Conservation (phyloP, 2,888 invertebrate species). For the Hesperia comma region DNA sequence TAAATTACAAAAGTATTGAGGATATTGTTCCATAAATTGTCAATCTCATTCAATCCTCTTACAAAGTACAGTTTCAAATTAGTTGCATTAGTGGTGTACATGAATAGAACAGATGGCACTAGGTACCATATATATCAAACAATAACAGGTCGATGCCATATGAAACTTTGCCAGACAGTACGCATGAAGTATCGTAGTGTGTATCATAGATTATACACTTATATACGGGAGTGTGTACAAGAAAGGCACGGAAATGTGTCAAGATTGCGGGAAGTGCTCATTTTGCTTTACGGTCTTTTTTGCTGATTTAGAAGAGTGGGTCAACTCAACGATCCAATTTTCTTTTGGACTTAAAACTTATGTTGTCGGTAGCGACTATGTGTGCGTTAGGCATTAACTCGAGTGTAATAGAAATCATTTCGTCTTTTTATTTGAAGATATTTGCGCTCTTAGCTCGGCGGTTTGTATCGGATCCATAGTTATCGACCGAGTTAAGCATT, state of each 20-base stretch:
- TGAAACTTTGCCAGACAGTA: not conserved
- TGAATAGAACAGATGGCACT: not conserved
- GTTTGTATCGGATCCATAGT: no score
- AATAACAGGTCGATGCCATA: not conserved
- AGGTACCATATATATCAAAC: not conserved
- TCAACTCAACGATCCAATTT: slow-evolving; percentile 11
- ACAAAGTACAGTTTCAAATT: not conserved
- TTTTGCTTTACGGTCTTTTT: slow-evolving; percentile 17
- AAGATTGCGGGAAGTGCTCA: slow-evolving; percentile 19
- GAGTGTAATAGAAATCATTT: no score
- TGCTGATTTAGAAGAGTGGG: slow-evolving; percentile 18
- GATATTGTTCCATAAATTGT: no score
- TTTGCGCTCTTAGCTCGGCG: no score
- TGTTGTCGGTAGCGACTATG: not conserved
- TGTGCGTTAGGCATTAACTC: not conserved
- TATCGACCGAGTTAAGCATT: no score
- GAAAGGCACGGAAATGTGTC: slow-evolving; percentile 20
- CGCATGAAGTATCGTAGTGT: not conserved
- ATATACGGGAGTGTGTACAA: not conserved
- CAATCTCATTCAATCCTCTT: not conserved
- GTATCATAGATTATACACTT: no score
- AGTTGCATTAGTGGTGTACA: no score
- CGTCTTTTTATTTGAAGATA: no score
- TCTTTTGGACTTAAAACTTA: slow-evolving; percentile 4
- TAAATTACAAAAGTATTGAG: no score